These are phyloP conservation scores for Lepilemur septentrionalis DNA, from an alignment of 2,797 vertebrate genomes.

Conservation along the genomic window DNA sequence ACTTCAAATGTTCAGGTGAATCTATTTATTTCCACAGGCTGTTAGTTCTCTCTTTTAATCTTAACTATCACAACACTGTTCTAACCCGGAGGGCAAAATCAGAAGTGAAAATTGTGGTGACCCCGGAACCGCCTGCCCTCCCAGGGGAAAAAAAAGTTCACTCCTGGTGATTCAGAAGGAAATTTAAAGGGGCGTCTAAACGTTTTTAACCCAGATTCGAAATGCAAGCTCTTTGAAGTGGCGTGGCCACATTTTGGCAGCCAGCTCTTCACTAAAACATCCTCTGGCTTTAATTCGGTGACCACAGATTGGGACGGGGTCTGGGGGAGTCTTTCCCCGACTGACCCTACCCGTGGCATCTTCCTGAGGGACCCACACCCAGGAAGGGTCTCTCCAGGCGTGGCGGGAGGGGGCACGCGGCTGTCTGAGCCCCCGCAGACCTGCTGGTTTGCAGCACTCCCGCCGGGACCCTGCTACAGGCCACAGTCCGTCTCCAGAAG, in stretches of 20 bases:
- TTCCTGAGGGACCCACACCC: background rate
- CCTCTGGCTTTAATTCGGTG: fast-evolving
- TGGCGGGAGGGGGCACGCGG: too few relatives aligned
- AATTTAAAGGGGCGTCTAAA: background rate
- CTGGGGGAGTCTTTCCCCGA: background rate
- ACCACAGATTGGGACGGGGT: background rate
- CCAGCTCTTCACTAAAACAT: background rate
- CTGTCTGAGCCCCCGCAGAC: background rate
- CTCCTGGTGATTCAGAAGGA: background rate
- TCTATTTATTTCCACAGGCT: background rate
- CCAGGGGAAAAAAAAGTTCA: background rate
- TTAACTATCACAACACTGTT: fast-evolving
- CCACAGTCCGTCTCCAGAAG: too few relatives aligned
- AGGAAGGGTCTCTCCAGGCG: too few relatives aligned
- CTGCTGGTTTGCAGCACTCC: background rate
- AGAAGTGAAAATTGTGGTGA: background rate
- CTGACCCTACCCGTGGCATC: fast-evolving
- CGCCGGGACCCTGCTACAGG: background rate
- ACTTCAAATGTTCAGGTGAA: background rate
- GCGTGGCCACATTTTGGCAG: fast-evolving
- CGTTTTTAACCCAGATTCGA: background rate
- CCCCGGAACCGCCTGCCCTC: background rate
- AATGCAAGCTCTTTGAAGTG: background rate
- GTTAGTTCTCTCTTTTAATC: background rate
- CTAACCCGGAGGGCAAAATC: too few relatives aligned